Conservation (phyloP, 2,113 vertebrate genomes). For the Ailurus styani region DNA sequence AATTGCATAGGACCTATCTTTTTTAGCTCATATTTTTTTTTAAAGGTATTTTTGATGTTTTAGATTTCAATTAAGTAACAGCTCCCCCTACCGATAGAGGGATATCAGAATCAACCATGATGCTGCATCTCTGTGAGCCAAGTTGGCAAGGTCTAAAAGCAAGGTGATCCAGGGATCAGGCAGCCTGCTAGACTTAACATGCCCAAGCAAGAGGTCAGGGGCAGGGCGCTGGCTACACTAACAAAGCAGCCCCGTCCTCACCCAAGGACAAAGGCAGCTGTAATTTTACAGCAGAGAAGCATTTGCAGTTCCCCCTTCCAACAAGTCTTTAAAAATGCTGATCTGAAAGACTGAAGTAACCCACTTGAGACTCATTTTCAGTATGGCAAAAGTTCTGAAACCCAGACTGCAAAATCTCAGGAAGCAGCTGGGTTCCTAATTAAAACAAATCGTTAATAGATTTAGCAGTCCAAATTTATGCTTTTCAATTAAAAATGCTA, state of each 20-base stretch:
- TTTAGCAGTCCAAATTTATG: conserved; percentile 86
- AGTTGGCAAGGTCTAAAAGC: conserved; percentile 16
- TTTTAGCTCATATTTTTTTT: background rate
- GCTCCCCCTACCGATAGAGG: background rate
- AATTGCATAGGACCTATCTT: background rate
- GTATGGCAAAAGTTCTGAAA: conserved; percentile 82
- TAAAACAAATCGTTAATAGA: conserved; percentile 87
- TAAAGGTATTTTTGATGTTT: background rate
- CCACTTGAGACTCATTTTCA: conserved; percentile 85
- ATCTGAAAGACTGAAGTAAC: conserved; percentile 76
- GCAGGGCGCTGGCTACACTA: background rate
- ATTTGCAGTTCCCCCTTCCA: conserved; percentile 66
- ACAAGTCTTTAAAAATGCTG: conserved; percentile 80
- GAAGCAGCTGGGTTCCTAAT: conserved; percentile 89
- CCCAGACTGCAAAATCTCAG: conserved; percentile 83
- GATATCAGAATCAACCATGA: background rate
- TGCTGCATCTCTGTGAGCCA: background rate
- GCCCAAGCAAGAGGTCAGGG: background rate
- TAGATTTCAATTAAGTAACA: conserved; percentile 41
- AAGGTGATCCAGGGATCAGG: background rate
- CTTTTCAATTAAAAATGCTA: conserved; percentile 80
- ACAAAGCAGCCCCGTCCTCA: background rate
- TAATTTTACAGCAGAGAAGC: conserved; percentile 32
- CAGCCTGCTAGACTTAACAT: background rate
- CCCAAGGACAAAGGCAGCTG: conserved; percentile 26